Base-by-base conservation (phyloP, 2,797 vertebrate genomes). In the Lepus oiostolus region DNA sequence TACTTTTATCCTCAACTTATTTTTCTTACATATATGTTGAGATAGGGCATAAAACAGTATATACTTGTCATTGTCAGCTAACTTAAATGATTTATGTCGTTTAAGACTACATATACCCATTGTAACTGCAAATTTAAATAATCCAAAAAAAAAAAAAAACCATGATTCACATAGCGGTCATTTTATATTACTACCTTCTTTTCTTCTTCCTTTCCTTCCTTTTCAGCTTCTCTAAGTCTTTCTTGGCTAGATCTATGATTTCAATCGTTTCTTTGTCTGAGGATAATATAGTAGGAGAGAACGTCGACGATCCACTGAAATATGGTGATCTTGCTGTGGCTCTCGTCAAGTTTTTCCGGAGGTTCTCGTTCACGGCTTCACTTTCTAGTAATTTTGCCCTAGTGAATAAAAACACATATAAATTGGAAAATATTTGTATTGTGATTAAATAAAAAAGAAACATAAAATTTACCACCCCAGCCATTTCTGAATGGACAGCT, bases 311-410 rank as follows among this genome's bases (percentile, higher is more conserved):
- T 14, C 99, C 98, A 4, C 98, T 98, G 79, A 99, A 99, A 81
- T 99, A 98, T 0, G 99, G 98, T 11, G 99, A 98, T 96, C 99
- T 99, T 0, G 99, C 98, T 47, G 99, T 98, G 83, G 98, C 99
- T 42, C 99, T 99, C 21, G 99, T 99, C 94, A 99, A 97, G 95
- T n/a, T 99, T 97, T 98, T 99, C 67, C 99, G 98, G 93, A 99
- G 99, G 90, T 99, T 99, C 98, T 99, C 99, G 91, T 98, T 99
- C 95, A 99, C 98, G 0, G 99, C 99, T 97, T 99, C 99, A 17
- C 99, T 99, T 98, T 99, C 99, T 60, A 99, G 95, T 82, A 99
- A 98, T 97, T 99, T 99, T 63, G 99, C 99, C 97, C 99, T 99
- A 93, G 24, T 65, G 58, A 93, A 84, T 52, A 96, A 93, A 97